These are phyloP conservation scores for Lethrus apterus DNA, from an alignment of 1,140 invertebrate species.

Conservation along the genomic window DNA sequence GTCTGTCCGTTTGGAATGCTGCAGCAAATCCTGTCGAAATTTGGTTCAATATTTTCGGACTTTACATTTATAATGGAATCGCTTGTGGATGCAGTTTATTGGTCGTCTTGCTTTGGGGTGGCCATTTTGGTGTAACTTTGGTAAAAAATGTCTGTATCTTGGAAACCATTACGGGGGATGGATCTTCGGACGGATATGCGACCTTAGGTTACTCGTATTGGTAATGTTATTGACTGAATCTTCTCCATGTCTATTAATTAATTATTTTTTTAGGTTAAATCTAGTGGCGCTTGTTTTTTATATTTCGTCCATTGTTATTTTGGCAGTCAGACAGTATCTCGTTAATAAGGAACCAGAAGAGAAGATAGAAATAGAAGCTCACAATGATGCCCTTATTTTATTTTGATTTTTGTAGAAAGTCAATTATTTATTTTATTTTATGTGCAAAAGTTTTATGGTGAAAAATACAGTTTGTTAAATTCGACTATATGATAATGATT, in stretches of 20 bases:
- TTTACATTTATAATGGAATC: not conserved
- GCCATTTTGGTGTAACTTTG: not conserved
- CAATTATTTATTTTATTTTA: too few relatives aligned
- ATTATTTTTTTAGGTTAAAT: slow-evolving; percentile 3
- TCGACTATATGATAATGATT: too few relatives aligned
- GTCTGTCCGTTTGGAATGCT: not conserved
- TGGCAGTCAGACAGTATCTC: not conserved
- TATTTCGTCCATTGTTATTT: not conserved
- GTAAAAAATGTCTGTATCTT: not conserved
- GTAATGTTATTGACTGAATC: not conserved
- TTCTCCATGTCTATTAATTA: not conserved
- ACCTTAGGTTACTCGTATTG: slow-evolving; percentile 5
- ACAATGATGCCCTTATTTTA: too few relatives aligned
- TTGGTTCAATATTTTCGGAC: not conserved
- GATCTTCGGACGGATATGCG: not conserved
- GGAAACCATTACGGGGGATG: not conserved
- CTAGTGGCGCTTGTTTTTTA: not conserved
- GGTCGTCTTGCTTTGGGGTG: not conserved
- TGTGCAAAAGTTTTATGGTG: too few relatives aligned
- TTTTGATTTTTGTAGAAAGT: too few relatives aligned
- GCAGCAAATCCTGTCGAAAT: not conserved
- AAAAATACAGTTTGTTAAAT: too few relatives aligned
- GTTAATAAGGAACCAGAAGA: slow-evolving; percentile 6
- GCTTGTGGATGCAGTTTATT: not conserved
- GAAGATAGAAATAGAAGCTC: too few relatives aligned